These are phyloP conservation scores for Sparus aurata DNA, from an alignment of 2,797 vertebrate genomes.

Conservation along the genomic window DNA sequence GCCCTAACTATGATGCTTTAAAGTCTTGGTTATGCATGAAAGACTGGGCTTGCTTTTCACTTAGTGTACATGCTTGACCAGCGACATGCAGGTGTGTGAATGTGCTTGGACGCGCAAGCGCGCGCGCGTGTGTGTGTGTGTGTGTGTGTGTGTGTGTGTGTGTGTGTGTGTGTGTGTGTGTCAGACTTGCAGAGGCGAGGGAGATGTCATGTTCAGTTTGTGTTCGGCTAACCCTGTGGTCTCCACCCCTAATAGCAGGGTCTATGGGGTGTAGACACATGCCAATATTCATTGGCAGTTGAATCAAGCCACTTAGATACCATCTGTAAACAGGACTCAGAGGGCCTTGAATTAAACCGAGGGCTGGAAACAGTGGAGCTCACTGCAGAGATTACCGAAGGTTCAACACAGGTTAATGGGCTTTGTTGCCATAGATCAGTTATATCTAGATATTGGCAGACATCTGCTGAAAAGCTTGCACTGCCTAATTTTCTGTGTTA, in stretches of 20 bases:
- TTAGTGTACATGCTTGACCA: constrained; percentile 19
- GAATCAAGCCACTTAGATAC: constrained; percentile 88
- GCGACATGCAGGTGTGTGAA: constrained; percentile 31
- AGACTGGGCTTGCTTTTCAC: constrained; percentile 5
- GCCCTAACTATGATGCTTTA: constrained; percentile 33
- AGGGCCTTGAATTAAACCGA: constrained; percentile 81
- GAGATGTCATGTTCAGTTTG: constrained; percentile 90
- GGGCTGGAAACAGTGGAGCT: constrained; percentile 72
- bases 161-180: constrained; percentile 7
- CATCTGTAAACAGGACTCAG: constrained; percentile 85
- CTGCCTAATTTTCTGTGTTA: constrained; percentile 30
- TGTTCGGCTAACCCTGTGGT: constrained; percentile 87
- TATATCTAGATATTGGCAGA: constrained; percentile 69
- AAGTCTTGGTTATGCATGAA: constrained; percentile 31
- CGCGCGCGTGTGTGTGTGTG: neutral
- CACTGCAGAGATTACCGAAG: constrained; percentile 76
- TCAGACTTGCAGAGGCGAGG: constrained; percentile 72
- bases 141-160: constrained; percentile 27
- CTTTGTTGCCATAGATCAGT: constrained; percentile 74
- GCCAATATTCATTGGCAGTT: constrained; percentile 87
- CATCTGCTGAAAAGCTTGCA: constrained; percentile 44
- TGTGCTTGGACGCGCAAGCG: neutral
- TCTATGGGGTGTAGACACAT: constrained; percentile 88
- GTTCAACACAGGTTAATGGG: constrained; percentile 80
- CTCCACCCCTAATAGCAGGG: constrained; percentile 85